A percentile compares a stretch with the other conserved stretches of the same genome.
Evolutionary conservation across 37 sponge, comb jelly and placozoan genomes (phyloP).

Genomic region (Agelas oroides): DNA sequence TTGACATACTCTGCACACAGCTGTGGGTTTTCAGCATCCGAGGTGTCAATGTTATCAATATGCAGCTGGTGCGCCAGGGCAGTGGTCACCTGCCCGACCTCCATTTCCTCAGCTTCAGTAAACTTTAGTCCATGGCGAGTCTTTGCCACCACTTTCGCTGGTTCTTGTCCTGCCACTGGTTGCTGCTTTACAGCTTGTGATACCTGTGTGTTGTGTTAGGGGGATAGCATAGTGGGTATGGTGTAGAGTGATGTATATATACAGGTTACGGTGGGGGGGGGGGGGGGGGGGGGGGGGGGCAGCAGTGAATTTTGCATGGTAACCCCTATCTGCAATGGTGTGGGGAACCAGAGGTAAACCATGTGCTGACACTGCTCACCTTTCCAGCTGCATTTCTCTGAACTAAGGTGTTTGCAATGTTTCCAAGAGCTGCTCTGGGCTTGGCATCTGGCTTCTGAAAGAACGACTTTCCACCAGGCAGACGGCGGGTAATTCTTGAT

Average conservation of each 20-base stretch:
- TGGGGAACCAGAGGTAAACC: too few species aligned
- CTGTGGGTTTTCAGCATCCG: slow-evolving; percentile 92
- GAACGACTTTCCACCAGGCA: slow-evolving; percentile 25
- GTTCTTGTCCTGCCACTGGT: too few species aligned
- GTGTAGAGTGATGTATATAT: slow-evolving; percentile 1
- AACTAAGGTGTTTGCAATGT: neutral
- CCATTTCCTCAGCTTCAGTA: slow-evolving; percentile 41
- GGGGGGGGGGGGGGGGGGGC: too few species aligned
- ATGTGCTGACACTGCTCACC: too few species aligned
- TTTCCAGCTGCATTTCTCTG: neutral
- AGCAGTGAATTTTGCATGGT: too few species aligned
- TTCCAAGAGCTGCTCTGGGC: slow-evolving; percentile 59
- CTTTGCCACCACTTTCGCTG: too few species aligned
- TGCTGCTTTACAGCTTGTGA: too few species aligned
- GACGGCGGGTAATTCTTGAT: neutral
- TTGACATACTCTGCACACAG: slow-evolving; percentile 95
- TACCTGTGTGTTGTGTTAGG: too few species aligned
- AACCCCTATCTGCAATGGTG: too few species aligned
- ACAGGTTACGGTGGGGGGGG: too few species aligned
- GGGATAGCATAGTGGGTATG: too few species aligned
- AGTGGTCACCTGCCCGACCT: slow-evolving; percentile 27
- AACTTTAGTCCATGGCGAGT: neutral
- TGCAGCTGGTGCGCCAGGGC: slow-evolving; percentile 51
- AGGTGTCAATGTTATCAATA: slow-evolving; percentile 86
- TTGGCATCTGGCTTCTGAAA: slow-evolving; percentile 29